Percentiles rank a stretch among this genome's conserved stretches.
These are phyloP conservation scores for Notoglanidium macrostoma DNA, from an alignment of 2,797 vertebrate species.

Conservation along the genomic window DNA sequence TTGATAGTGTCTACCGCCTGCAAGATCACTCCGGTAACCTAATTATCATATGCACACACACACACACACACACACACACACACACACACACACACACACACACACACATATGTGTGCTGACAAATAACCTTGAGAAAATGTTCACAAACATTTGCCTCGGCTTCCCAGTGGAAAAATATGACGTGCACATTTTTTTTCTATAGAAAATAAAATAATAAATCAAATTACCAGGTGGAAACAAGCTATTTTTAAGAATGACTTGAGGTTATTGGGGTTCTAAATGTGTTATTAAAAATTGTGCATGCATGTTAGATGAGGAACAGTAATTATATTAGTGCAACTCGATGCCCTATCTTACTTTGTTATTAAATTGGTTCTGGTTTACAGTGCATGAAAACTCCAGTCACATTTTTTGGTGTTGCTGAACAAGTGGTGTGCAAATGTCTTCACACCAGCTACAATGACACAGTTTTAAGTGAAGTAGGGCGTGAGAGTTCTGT, in stretches of 20 bases:
- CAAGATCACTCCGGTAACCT: conserved; percentile 45
- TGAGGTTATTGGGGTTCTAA: neutral
- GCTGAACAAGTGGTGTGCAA: conserved; percentile 6
- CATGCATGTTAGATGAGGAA: neutral
- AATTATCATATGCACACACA: conserved; percentile 49
- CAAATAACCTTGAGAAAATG: conserved; percentile 42
- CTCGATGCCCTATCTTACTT: neutral
- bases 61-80: neutral
- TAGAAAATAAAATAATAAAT: neutral
- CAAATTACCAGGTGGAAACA: neutral
- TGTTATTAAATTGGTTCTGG: neutral
- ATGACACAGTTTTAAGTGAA: conserved; percentile 38
- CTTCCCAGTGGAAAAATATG: neutral
- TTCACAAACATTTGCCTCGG: conserved; percentile 6
- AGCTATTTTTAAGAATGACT: conserved; percentile 30
- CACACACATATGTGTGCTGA: conserved; percentile 12
- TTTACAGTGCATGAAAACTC: conserved; percentile 4
- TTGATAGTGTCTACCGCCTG: conserved; percentile 49
- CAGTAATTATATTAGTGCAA: neutral
- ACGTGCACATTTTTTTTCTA: neutral
- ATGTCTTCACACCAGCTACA: conserved; percentile 18
- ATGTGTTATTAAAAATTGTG: conserved; percentile 8
- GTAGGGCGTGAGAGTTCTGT: conserved; percentile 20
- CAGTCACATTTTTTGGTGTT: neutral
- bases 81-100: too few relatives aligned